A percentile compares a stretch with the other conserved stretches of the same genome.
phyloP scores from a whole-genome alignment of 2,113 vertebrate genomes.

The Sander lucioperca region DNA sequence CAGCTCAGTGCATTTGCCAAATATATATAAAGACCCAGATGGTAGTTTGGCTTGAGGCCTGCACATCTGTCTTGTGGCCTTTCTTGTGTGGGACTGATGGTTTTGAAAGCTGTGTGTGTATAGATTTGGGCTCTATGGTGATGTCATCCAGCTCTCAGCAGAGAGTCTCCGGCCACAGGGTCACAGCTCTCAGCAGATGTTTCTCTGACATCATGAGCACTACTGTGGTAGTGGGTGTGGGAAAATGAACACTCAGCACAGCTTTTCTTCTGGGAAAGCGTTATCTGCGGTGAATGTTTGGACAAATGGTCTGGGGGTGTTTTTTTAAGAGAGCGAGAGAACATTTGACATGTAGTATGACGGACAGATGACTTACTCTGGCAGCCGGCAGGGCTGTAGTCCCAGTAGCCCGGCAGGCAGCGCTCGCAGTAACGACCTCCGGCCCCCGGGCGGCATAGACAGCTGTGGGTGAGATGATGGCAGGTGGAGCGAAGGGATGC shows the following conservation, averaged over 20 bases:
- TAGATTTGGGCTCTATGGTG: constrained; percentile 31
- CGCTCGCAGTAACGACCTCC: constrained; percentile 86
- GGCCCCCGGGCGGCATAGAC: constrained; percentile 83
- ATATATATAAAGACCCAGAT: constrained; percentile 25
- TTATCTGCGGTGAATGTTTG: constrained; percentile 21
- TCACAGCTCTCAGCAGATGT: constrained; percentile 48
- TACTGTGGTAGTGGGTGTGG: constrained; percentile 59
- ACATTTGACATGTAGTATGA: constrained; percentile 18
- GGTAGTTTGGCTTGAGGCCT: constrained; percentile 44
- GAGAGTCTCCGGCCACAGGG: constrained; percentile 44
- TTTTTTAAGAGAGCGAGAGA: constrained; percentile 11
- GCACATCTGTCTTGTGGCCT: constrained; percentile 61
- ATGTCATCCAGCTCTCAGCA: constrained; percentile 58
- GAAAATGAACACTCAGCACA: constrained; percentile 31
- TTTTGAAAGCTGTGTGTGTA: constrained; percentile 54
- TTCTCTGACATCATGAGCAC: constrained; percentile 49
- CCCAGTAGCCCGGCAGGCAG: constrained; percentile 86
- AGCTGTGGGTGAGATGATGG: constrained; percentile 85
- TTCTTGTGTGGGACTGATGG: constrained; percentile 44
- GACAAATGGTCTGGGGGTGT: constrained; percentile 9
- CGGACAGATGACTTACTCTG: constrained; percentile 80
- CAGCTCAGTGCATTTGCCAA: constrained; percentile 9
- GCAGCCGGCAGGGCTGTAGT: constrained; percentile 84
- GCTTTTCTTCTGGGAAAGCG: constrained; percentile 27
- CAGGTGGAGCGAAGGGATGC: constrained; percentile 83